Conservation (phyloP, 2,113 vertebrate genomes). For the Tonatia bakeri region DNA sequence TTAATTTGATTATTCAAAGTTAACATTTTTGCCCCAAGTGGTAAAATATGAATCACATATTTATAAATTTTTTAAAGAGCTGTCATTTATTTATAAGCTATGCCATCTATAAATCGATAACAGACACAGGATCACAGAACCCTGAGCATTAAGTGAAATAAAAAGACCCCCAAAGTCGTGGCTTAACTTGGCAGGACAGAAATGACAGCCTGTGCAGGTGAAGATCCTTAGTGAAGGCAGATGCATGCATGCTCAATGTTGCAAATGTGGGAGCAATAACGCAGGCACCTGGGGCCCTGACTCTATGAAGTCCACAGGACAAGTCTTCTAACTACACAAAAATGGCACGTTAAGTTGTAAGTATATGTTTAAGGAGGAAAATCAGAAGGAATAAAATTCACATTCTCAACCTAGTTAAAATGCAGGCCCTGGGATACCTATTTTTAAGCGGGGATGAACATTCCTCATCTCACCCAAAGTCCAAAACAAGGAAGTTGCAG, state of each 20-base stretch:
- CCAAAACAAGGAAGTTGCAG: background rate
- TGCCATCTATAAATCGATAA: background rate
- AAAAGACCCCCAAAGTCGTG: background rate
- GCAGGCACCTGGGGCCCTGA: background rate
- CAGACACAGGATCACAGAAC: background rate
- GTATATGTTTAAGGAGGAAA: background rate
- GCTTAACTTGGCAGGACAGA: background rate
- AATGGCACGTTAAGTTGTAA: background rate
- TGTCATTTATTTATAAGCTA: background rate
- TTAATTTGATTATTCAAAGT: background rate
- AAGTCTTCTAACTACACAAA: background rate
- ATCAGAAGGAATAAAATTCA: constrained; percentile 1
- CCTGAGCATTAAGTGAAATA: background rate
- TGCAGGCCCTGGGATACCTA: background rate
- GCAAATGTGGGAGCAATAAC: background rate
- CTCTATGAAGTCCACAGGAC: background rate
- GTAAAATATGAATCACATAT: background rate
- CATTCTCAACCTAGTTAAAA: background rate
- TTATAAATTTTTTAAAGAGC: background rate
- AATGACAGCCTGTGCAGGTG: background rate
- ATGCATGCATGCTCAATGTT: background rate
- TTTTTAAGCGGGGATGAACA: background rate
- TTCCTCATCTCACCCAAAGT: background rate
- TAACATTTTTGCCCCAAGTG: constrained; percentile 12
- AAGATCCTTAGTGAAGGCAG: background rate